phyloP scores from a whole-genome alignment of 2,888 invertebrate genomes.

The Platycnemis pennipes region DNA sequence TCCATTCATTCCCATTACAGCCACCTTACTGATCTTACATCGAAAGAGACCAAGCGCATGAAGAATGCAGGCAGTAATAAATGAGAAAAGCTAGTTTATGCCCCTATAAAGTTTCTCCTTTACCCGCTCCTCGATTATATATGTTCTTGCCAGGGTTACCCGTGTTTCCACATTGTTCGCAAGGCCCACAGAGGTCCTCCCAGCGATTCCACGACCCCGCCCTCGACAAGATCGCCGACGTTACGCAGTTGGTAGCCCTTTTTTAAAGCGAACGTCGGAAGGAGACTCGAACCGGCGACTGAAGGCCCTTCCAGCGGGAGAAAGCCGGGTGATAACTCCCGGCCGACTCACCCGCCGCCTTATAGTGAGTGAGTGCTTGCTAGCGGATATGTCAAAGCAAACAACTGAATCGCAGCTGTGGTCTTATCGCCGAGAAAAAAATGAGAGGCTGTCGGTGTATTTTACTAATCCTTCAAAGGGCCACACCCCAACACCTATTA shows the following conservation, averaged over 20 bases:
- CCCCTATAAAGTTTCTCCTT: background rate
- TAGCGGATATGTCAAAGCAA: background rate
- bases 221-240: background rate
- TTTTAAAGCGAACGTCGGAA: background rate
- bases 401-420: background rate
- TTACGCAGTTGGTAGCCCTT: background rate
- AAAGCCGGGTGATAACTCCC: conserved; percentile 38
- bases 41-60: background rate
- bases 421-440: background rate
- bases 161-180: conserved; percentile 37
- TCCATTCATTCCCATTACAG: background rate
- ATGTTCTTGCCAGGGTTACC: conserved; percentile 23
- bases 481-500: background rate
- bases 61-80: background rate
- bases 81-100: conserved; percentile 10
- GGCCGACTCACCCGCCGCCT: background rate
- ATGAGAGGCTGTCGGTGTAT: background rate
- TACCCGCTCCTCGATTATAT: background rate
- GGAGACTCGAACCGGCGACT: background rate
- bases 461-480: background rate
- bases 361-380: background rate
- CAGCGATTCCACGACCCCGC: background rate
- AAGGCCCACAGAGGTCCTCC: background rate
- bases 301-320: conserved; percentile 19
- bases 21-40: background rate